Evolutionary conservation across 2,888 invertebrate species (phyloP).

Genomic region (Mamestra brassicae): DNA sequence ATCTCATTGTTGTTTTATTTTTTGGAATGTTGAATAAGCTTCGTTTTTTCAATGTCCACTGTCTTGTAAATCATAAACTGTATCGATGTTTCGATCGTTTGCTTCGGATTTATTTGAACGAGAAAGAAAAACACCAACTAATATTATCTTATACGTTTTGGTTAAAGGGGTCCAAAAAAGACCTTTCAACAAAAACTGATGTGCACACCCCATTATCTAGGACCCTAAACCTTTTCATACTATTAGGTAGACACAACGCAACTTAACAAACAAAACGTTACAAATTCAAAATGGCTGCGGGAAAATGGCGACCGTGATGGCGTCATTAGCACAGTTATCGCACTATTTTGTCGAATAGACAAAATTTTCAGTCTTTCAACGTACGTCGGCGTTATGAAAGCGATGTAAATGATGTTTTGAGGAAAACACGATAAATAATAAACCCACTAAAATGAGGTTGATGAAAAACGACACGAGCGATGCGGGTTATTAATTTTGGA

Average conservation of each 20-base stretch:
- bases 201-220: constrained; percentile 69
- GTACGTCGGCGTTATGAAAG: constrained; percentile 86
- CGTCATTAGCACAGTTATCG: constrained; percentile 89
- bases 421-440: constrained; percentile 87
- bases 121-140: constrained; percentile 43
- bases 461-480: constrained; percentile 85
- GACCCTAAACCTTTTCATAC: constrained; percentile 78
- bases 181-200: constrained; percentile 73
- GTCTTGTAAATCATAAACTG: constrained; percentile 81
- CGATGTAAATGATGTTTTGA: constrained; percentile 85
- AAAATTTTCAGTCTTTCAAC: constrained; percentile 89
- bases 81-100: constrained; percentile 61
- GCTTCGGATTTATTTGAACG: constrained; percentile 43
- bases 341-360: constrained; percentile 90
- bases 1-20: constrained; percentile 78
- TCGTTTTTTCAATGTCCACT: constrained; percentile 77
- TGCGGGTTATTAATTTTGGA: constrained; percentile 84
- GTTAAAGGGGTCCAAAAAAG: constrained; percentile 32
- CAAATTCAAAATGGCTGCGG: constrained; percentile 81
- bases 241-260: constrained; percentile 68
- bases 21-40: constrained; percentile 77
- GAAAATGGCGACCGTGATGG: constrained; percentile 82
- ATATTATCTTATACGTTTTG: constrained; percentile 42
- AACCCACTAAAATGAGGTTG: constrained; percentile 83
- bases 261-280: constrained; percentile 84